Evolutionary conservation across 2,797 vertebrate genomes (phyloP), one percentile per base, ranked within the genome.

Genomic region (Champsocephalus gunnari): DNA sequence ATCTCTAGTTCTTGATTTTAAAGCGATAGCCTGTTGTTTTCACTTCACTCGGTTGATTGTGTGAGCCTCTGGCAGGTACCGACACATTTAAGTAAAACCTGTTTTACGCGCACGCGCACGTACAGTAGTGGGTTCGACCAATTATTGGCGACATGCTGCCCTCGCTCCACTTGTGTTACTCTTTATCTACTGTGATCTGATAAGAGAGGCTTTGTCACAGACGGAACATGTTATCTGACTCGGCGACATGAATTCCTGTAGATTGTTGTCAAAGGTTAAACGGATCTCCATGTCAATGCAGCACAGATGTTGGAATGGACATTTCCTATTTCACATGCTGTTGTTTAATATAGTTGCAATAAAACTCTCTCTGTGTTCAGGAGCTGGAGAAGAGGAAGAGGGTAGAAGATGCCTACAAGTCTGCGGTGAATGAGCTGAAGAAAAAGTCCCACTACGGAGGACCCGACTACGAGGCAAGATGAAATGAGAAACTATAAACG

Each of bases 401-500:
- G 91, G 63, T 89, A 65, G 98, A 99, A 89, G 98, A 99, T 86
- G 96, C 96, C 2, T 99, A 96, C 84, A 98, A 96, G 93, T 96
- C 94, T 88, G 95, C 96, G 62, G 48, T 97, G 92, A 94, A 93
- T 48, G 98, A 99, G 85, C 92, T 99, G 77, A 99, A 99, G 95
- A 99, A 99, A 71, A 99, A 99, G 89, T 96, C 97, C 1, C 97
- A 99, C 89, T 99, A 98, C 69, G 98, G 98, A 88, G 98, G 98
- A 55, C 98, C 98, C 28, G 98, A 99, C 92, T 99, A 99, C 70
- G 98, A 99, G 96, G 98, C 96, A 89, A 70, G 90, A 78, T 61
- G 4, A 44, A 2, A 49, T 45, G 3, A 2, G 11, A 78, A 53
- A 1, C 41, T 3, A 24, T 21, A 3, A 61, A 19, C 4, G 0